Evolutionary conservation across 2,797 vertebrate genomes (phyloP).

Genomic region (Pagetopsis macropterus): DNA sequence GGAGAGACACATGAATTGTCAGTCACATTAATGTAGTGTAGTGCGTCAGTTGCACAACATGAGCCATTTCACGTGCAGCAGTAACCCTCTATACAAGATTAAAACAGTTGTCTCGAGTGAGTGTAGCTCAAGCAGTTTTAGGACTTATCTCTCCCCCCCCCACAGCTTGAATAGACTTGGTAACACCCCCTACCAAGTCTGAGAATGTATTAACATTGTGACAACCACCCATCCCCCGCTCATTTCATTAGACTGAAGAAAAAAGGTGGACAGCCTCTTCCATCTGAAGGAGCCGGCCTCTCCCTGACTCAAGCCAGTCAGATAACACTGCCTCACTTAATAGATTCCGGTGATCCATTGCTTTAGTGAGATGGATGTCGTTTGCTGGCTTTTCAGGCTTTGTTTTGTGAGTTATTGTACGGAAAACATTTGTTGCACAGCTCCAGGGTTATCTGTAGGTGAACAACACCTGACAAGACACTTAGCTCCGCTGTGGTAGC

Average conservation of each 20-base stretch:
- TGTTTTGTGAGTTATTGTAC: constrained; percentile 23
- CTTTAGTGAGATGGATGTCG: constrained; percentile 24
- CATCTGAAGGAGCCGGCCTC: constrained; percentile 44
- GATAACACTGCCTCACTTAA: constrained; percentile 29
- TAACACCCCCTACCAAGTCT: constrained; percentile 67
- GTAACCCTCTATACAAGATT: constrained; percentile 38
- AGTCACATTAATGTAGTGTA: constrained; percentile 32
- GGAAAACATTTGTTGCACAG: constrained; percentile 24
- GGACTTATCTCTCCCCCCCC: constrained; percentile 47
- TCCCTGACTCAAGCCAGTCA: constrained; percentile 33
- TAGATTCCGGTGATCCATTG: constrained; percentile 15
- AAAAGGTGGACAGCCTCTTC: constrained; percentile 70
- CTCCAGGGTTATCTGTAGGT: constrained; percentile 50
- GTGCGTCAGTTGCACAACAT: constrained; percentile 41
- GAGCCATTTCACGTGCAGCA: constrained; percentile 36
- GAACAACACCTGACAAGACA: constrained; percentile 55
- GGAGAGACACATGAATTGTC: constrained; percentile 49
- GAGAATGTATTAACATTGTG: constrained; percentile 77
- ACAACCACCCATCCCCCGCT: constrained; percentile 74
- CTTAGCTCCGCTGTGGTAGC: constrained; percentile 42
- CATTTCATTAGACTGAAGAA: constrained; percentile 67
- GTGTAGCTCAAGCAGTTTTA: constrained; percentile 62
- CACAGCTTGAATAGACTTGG: constrained; percentile 60
- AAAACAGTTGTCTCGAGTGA: constrained; percentile 54
- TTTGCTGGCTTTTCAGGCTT: constrained; percentile 8